Evolutionary conservation across 1,140 invertebrate species (phyloP).

Genomic region (Stenopsyche tienmushanensis): DNA sequence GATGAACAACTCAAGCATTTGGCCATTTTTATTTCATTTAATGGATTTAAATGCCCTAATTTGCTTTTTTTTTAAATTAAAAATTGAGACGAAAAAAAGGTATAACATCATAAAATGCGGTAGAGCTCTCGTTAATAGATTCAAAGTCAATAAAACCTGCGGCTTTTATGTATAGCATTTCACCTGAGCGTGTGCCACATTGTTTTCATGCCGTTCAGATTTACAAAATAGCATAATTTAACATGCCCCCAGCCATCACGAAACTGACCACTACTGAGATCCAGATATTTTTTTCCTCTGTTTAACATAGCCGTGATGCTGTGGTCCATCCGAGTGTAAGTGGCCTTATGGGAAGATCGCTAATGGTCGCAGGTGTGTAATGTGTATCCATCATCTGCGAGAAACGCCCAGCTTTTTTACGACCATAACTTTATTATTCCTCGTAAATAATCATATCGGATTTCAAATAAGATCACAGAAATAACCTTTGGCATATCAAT

Average conservation of each 20-base stretch:
- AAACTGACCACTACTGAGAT: slow-evolving; percentile 19
- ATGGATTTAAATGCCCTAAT: no score
- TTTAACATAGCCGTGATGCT: slow-evolving; percentile 19
- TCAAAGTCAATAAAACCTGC: slow-evolving; percentile 11
- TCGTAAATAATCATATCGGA: no score
- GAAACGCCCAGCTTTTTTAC: no score
- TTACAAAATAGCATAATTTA: slow-evolving; percentile 30
- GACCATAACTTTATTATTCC: no score
- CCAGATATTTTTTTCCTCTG: slow-evolving; percentile 19
- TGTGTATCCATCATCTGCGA: no score
- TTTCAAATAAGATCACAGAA: no score
- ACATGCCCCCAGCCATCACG: slow-evolving; percentile 28
- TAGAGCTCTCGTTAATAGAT: slow-evolving; percentile 17
- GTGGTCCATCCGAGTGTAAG: neutral
- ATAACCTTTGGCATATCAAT: no score
- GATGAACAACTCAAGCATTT: no score
- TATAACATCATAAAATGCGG: slow-evolving; percentile 19
- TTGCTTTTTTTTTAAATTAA: no score
- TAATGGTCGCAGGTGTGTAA: slow-evolving; percentile 1
- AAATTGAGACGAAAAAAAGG: no score
- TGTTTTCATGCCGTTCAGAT: slow-evolving; percentile 25
- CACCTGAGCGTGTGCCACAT: slow-evolving; percentile 16
- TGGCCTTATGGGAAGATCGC: slow-evolving; percentile 4
- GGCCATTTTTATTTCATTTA: no score
- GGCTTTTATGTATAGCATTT: slow-evolving; percentile 15